Conservation (phyloP, 1,140 invertebrate species). For the Choristoneura fumiferana region DNA sequence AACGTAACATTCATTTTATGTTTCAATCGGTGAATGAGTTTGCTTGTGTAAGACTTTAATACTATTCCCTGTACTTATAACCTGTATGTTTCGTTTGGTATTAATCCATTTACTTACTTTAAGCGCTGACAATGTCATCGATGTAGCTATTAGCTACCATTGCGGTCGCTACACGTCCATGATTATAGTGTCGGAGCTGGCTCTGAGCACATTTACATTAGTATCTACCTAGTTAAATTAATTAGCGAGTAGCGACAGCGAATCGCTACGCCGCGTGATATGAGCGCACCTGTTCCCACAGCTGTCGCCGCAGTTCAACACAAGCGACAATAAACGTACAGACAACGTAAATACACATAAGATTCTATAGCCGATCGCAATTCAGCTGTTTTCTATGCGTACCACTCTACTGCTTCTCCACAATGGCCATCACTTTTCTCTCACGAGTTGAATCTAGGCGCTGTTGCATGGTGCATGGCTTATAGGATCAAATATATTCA, state of each 20-base stretch:
- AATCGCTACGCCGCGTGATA: conserved; percentile 2
- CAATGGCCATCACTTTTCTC: not conserved
- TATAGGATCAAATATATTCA: too few species aligned
- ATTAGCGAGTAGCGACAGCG: not conserved
- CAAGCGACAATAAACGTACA: conserved; percentile 1
- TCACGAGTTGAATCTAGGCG: not conserved
- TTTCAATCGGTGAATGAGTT: too few species aligned
- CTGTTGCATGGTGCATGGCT: not conserved
- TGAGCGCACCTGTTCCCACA: conserved; percentile 2
- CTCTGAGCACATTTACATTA: not conserved
- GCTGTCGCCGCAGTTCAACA: not conserved
- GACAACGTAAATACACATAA: not conserved
- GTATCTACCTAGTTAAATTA: conserved; percentile 17
- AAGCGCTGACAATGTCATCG: too few species aligned
- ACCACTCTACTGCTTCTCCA: not conserved
- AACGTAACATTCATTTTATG: too few species aligned
- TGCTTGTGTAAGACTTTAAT: too few species aligned
- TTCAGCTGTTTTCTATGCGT: not conserved
- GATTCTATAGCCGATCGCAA: too few species aligned
- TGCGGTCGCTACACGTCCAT: not conserved
- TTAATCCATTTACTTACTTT: too few species aligned
- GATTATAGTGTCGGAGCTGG: not conserved
- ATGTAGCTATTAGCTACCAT: conserved; percentile 11
- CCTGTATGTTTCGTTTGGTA: too few species aligned
- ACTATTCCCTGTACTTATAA: too few species aligned